Base-by-base conservation (phyloP, 2,113 vertebrate genomes). In the Actenoides lindsayi region DNA sequence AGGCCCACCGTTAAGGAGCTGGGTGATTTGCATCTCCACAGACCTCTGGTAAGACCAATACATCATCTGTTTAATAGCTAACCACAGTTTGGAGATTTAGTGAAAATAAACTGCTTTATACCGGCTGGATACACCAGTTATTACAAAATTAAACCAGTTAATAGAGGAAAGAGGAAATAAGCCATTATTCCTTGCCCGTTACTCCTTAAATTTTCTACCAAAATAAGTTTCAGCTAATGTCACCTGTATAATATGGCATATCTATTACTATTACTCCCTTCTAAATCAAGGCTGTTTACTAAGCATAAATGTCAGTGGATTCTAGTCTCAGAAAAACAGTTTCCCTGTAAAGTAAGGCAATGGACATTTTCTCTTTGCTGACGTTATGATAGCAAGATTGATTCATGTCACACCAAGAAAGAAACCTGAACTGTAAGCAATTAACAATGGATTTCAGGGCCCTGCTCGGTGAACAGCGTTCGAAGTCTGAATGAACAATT, bases 281-380 rank as follows among this genome's bases (percentile, higher is more conserved):
- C 89, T 89, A 79, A 97, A 93, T 88, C 75, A 73, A 44, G 30
- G 37, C 68, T 93, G 30, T 95, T 95, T 93, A 68, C 48, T 62
- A 63, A 56, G n/a, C 37, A 69, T 91, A 83, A 93, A 88, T 82
- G 77, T 88, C 93, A 94, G 50, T 82, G 44, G 21, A 46, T 96
- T 90, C 64, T 80, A 79, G 84, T 77, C 41, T 94, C 76, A 78
- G 63, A 83, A 89, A 56, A 95, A 75, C 75, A 80, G 70, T 37
- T 87, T 78, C 83, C 53, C n/a, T 54, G 31, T 78, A 87, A 93
- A 89, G 1, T 4, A 24, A 76, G 51, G 51, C 59, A 96, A 91
- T 91, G 68, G 81, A 33, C 44, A 28, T 88, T 91, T 90, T 88
- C 46, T 91, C 39, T 91, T 75, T 79, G 64, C 86, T 94, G 83